Conservation (phyloP, 2,113 vertebrate genomes). For the Nycticorax nycticorax region DNA sequence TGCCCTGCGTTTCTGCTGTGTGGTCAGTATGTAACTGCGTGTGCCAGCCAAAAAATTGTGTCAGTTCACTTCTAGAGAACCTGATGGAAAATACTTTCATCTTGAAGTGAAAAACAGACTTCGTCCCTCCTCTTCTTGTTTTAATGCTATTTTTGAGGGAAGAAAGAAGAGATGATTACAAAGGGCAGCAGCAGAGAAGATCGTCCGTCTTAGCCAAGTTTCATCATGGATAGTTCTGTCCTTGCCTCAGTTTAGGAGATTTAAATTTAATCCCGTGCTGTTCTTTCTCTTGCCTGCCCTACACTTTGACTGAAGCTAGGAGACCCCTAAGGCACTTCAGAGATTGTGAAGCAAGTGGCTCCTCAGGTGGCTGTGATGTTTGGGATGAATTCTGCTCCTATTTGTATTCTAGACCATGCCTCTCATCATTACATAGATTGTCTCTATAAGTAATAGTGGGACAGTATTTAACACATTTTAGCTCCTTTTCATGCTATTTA, state of each 20-base stretch:
- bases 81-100: not conserved
- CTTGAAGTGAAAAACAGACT: not conserved
- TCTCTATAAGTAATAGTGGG: not conserved
- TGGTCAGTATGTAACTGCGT: not conserved
- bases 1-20: fast-evolving
- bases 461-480: not conserved
- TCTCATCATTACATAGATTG: not conserved
- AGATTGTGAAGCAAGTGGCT: not conserved
- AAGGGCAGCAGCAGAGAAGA: not conserved
- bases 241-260: not conserved
- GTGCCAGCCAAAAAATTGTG: not conserved
- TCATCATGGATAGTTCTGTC: not conserved
- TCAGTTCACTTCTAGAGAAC: not conserved
- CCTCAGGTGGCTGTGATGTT: not conserved
- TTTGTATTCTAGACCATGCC: not conserved
- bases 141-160: not conserved
- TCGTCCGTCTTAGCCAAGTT: not conserved
- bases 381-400: not conserved
- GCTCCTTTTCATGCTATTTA: not conserved
- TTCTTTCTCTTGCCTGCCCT: not conserved
- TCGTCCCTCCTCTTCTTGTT: not conserved
- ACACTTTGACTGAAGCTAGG: not conserved
- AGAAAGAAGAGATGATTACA: not conserved
- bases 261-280: not conserved
- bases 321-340: not conserved